These are phyloP conservation scores for Anoura caudifer DNA, from an alignment of 2,113 vertebrate species.

Conservation along the genomic window DNA sequence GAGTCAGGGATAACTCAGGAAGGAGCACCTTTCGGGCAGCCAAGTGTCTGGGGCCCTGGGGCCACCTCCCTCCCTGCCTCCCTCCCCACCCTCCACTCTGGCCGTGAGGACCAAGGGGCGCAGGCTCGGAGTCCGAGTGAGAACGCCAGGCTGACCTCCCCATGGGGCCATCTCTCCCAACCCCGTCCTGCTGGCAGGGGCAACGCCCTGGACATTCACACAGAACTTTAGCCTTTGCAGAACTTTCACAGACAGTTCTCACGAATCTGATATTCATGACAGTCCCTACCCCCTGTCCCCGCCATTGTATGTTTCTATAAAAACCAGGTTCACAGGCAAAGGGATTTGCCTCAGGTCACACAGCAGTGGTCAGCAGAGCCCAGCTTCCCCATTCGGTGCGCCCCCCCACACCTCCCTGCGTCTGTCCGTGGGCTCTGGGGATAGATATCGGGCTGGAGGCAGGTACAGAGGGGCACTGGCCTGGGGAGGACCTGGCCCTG, in stretches of 20 bases:
- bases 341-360: neutral
- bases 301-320: neutral
- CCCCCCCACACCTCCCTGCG: neutral
- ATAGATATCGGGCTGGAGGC: neutral
- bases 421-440: neutral
- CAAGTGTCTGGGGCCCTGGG: neutral
- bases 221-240: neutral
- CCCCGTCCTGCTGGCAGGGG: neutral
- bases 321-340: neutral
- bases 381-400: neutral
- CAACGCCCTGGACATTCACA: neutral
- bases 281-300: neutral
- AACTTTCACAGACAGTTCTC: no score
- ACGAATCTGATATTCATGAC: neutral
- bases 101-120: neutral
- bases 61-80: neutral
- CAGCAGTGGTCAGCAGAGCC: accelerated
- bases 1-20: neutral
- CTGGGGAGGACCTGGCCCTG: neutral
- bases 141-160: neutral
- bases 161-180: accelerated
- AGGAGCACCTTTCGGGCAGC: neutral
- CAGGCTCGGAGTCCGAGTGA: neutral
- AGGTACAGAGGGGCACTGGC: no score
- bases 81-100: neutral